phyloP scores from a whole-genome alignment of 2,113 vertebrate species.

The Scomber scombrus region DNA sequence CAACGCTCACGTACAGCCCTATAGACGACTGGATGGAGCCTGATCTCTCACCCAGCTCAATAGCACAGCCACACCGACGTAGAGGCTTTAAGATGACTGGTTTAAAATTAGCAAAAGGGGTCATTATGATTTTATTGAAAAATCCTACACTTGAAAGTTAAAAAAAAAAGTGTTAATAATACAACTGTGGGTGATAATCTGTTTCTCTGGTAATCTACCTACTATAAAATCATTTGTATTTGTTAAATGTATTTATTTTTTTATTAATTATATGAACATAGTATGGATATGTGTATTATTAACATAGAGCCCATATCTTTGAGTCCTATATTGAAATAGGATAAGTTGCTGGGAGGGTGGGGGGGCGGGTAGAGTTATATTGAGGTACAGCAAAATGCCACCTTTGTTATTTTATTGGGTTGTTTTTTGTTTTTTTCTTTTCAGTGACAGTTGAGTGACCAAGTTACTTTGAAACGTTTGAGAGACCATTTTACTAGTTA shows the following conservation, averaged over 20 bases:
- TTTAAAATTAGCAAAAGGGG: conserved; percentile 47
- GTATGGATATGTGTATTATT: conserved; percentile 74
- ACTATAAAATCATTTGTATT: conserved; percentile 80
- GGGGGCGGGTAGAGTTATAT: conserved; percentile 35
- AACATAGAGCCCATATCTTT: conserved; percentile 75
- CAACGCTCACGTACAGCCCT: conserved; percentile 46
- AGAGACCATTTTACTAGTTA: conserved; percentile 78
- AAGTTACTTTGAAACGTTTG: conserved; percentile 74
- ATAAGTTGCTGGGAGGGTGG: conserved; percentile 35
- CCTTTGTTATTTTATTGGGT: conserved; percentile 59
- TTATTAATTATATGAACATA: conserved; percentile 80
- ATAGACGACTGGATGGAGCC: conserved; percentile 49
- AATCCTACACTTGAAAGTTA: conserved; percentile 70
- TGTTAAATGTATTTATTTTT: conserved; percentile 87
- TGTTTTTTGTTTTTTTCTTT: conserved; percentile 27
- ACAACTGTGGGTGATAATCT: conserved; percentile 60
- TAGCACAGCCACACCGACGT: conserved; percentile 59
- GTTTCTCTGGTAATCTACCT: conserved; percentile 69
- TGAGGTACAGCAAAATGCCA: conserved; percentile 69
- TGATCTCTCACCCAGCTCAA: conserved; percentile 21
- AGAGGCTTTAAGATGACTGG: conserved; percentile 60
- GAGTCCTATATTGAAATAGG: conserved; percentile 69
- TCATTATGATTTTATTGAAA: conserved; percentile 69
- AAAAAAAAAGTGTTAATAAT: conserved; percentile 52
- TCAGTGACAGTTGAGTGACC: conserved; percentile 80